Conservation (phyloP, 2,113 vertebrate genomes). For the Ptilorrhoa leucosticta region DNA sequence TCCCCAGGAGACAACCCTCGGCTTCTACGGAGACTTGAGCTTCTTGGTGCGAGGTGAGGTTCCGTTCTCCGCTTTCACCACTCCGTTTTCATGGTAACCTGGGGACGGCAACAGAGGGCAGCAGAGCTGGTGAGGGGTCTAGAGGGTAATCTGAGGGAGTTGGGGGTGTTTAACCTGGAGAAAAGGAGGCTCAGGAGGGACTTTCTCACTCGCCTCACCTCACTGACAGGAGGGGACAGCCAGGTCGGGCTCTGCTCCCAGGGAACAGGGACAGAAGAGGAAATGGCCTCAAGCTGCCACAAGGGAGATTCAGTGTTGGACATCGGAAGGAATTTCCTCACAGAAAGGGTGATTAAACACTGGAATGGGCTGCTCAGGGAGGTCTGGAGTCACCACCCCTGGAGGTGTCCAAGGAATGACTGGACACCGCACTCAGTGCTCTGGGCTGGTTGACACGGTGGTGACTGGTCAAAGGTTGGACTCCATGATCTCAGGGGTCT, state of each 20-base stretch:
- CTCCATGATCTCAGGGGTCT: neutral
- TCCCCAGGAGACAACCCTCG: conserved; percentile 26
- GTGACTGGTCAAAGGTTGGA: neutral
- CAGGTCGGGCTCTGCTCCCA: neutral
- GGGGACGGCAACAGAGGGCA: neutral
- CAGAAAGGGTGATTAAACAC: neutral
- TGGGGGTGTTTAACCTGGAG: neutral
- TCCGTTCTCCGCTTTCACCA: conserved; percentile 91
- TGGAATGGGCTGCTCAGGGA: neutral
- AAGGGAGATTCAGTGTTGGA: neutral
- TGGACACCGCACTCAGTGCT: neutral
- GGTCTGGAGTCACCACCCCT: neutral
- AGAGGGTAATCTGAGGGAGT: neutral
- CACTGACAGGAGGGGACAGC: neutral
- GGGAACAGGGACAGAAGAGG: neutral
- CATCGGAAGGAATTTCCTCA: neutral
- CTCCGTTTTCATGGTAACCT: conserved; percentile 91
- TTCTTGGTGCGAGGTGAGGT: conserved; percentile 92
- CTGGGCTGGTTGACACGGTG: neutral
- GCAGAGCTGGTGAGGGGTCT: neutral
- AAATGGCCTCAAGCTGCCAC: neutral
- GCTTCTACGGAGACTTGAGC: conserved; percentile 86
- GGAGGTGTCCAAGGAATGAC: neutral
- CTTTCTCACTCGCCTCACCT: neutral
- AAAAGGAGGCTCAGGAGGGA: neutral